A percentile compares a stretch with the other conserved stretches of the same genome.
These are phyloP conservation scores for Phthorimaea operculella DNA, from an alignment of 1,140 invertebrate genomes.

Conservation along the genomic window DNA sequence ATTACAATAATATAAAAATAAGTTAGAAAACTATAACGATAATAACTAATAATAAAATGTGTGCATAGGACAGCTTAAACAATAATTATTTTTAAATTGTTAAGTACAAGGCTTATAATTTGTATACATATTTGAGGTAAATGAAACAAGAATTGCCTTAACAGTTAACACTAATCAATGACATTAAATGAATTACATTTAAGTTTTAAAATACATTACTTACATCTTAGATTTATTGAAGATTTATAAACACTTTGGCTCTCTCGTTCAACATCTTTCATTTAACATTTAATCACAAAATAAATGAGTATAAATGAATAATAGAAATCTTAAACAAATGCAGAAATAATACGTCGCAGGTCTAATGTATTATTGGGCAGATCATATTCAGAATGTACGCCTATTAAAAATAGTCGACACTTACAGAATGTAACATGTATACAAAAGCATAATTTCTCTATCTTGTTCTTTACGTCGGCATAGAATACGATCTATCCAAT, in stretches of 20 bases:
- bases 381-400: constrained; percentile 10
- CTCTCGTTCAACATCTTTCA: constrained; percentile 38
- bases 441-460: no score
- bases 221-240: constrained; percentile 50
- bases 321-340: constrained; percentile 4
- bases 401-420: constrained; percentile 11
- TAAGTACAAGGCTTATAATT: background rate
- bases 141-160: constrained; percentile 38
- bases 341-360: no score
- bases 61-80: constrained; percentile 43
- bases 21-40: constrained; percentile 33
- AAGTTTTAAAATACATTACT: constrained; percentile 52
- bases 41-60: constrained; percentile 12
- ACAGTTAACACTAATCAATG: constrained; percentile 37
- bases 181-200: constrained; percentile 49
- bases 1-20: constrained; percentile 49
- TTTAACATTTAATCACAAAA: constrained; percentile 27
- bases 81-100: background rate
- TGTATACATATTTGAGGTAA: constrained; percentile 49
- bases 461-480: no score
- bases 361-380: no score
- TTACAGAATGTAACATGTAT: no score
- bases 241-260: constrained; percentile 58
- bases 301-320: constrained; percentile 57
- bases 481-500: no score